phyloP scores from a whole-genome alignment of 1,140 invertebrate species.

The Bathynomus jamesi region DNA sequence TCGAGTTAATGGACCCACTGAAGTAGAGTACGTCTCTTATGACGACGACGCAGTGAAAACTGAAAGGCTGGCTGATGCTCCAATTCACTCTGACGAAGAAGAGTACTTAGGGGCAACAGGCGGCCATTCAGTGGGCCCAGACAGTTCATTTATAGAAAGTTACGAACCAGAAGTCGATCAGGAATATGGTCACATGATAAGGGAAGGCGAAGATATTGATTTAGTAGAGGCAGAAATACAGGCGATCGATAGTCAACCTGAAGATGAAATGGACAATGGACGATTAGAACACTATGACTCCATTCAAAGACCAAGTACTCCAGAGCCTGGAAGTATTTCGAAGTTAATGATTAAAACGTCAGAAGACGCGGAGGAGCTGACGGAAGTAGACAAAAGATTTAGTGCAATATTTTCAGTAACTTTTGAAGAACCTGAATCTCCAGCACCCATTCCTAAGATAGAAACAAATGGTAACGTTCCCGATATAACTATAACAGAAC shows the following conservation, averaged over 20 bases:
- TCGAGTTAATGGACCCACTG: constrained; percentile 51
- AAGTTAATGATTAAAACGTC: constrained; percentile 25
- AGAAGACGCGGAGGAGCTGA: constrained; percentile 44
- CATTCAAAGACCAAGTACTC: constrained; percentile 48
- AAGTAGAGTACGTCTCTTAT: constrained; percentile 49
- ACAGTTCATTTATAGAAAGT: constrained; percentile 33
- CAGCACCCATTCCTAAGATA: constrained; percentile 1
- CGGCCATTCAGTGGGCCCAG: constrained; percentile 37
- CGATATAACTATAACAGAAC: constrained; percentile 60
- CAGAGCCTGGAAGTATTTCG: constrained; percentile 43
- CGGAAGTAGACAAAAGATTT: constrained; percentile 45
- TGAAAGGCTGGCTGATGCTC: constrained; percentile 32
- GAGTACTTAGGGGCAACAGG: constrained; percentile 28
- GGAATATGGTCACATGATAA: constrained; percentile 43
- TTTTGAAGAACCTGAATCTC: constrained; percentile 24
- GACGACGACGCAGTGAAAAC: constrained; percentile 43
- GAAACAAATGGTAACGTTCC: constrained; percentile 52
- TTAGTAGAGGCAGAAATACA: constrained; percentile 26
- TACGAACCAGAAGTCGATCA: constrained; percentile 39
- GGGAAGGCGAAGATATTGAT: constrained; percentile 50
- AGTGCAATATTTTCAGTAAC: constrained; percentile 36
- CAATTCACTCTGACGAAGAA: constrained; percentile 10
- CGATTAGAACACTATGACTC: constrained; percentile 43
- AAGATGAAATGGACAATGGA: constrained; percentile 35
- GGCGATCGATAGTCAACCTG: constrained; percentile 39